phyloP scores from a whole-genome alignment of 2,888 invertebrate species.

The Orthosia gracilis region DNA sequence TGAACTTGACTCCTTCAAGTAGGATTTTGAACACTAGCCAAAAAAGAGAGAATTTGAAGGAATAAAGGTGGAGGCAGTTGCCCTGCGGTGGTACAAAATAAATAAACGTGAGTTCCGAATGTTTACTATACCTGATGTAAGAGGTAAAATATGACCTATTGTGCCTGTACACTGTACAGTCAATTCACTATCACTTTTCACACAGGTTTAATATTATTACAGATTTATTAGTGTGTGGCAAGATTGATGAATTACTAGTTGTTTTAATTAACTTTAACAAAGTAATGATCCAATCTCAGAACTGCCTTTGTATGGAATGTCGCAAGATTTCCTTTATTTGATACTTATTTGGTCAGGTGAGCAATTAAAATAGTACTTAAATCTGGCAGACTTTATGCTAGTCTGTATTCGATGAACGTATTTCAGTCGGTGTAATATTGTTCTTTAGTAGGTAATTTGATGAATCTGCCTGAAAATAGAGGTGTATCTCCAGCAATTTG shows the following conservation, averaged over 20 bases:
- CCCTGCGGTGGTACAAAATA: too few species aligned
- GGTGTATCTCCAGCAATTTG: neutral
- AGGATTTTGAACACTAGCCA: too few species aligned
- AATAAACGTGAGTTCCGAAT: neutral
- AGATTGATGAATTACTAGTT: conserved; percentile 9
- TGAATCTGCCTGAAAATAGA: neutral
- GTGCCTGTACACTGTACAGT: conserved; percentile 16
- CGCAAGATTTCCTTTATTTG: neutral
- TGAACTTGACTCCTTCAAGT: too few species aligned
- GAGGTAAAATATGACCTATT: conserved; percentile 48
- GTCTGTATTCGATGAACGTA: neutral
- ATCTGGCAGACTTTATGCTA: neutral
- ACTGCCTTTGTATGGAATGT: neutral
- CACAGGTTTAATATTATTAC: conserved; percentile 39
- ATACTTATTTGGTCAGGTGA: neutral
- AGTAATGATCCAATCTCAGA: conserved; percentile 11
- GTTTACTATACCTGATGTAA: conserved; percentile 31
- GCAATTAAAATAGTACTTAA: neutral
- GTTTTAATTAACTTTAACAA: conserved; percentile 37
- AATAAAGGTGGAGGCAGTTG: too few species aligned
- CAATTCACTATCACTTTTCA: conserved; percentile 47
- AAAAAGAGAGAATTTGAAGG: too few species aligned
- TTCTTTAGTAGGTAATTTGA: neutral
- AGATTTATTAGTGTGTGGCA: conserved; percentile 48
- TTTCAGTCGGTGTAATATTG: neutral